Evolutionary conservation across 2,888 invertebrate species (phyloP), one percentile per base, ranked within the genome.

Genomic region (Sinodicranocentrus sp.): DNA sequence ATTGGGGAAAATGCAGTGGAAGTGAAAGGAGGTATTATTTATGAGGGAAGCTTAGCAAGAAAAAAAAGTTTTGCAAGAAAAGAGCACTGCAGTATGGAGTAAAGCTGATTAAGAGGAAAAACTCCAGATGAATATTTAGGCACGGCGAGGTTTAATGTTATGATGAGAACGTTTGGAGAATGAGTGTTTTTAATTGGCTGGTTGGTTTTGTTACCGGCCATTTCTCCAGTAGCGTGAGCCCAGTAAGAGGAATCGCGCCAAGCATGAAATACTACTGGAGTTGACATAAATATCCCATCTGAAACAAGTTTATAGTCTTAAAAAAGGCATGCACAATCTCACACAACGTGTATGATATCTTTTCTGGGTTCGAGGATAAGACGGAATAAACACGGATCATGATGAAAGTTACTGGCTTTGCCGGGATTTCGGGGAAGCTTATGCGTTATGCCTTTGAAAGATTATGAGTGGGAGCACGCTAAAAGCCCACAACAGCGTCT

Each of bases 11-110:
- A 28, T 33, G 28, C 17, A 13, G 15, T 13, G 19, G 10, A 6
- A 67, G 43, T 52, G 19, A 17, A 19, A 10, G 44, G 17, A 54
- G 28, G 68, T 10, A 28, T 54, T 70, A 70, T 70, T 70, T 70
- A 52, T 68, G 13, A 28, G 5, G 10, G n/a, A 33, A 33, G 33
- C 33, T 33, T 3, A 3, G 33, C n/a, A n/a, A n/a, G n/a, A n/a
- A n/a, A n/a, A 10, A 33, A 33, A 33, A 10, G 33, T 33, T 33
- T 33, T 3, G 33, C 3, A 33, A 10, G 5, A 33, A 33, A 33
- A 6, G 33, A 6, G 10, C 33, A 6, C 33, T 33, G 33, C 33
- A 33, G 5, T 10, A 33, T 6, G 10, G 10, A 33, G 10, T 10
- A 33, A 33, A 33, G 3, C 33, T 10, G 33, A 10, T 33, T 33